Evolutionary conservation across 2,888 invertebrate species (phyloP).

Genomic region (Exocentrus adspersus): DNA sequence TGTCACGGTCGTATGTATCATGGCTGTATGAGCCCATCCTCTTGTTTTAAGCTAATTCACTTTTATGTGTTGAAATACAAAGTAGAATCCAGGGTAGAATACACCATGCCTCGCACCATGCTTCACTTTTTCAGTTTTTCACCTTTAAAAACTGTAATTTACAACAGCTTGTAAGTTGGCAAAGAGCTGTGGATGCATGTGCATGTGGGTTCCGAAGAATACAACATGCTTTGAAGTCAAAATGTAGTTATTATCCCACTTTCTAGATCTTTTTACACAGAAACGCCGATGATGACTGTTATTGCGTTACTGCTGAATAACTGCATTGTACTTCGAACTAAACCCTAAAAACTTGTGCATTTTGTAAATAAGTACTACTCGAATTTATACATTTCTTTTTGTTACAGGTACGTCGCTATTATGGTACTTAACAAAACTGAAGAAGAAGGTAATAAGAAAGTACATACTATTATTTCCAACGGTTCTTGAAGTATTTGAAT

Average conservation of each 20-base stretch:
- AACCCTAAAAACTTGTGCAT: no score
- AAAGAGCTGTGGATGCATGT: no score
- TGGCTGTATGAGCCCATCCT: not conserved
- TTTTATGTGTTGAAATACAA: no score
- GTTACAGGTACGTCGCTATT: constrained; percentile 5
- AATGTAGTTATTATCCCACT: not conserved
- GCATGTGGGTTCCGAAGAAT: not conserved
- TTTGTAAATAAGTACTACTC: no score
- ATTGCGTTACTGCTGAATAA: no score
- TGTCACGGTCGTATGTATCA: constrained; percentile 9
- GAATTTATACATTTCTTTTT: no score
- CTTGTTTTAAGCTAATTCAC: no score
- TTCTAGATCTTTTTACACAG: not conserved
- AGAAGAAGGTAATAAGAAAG: not conserved
- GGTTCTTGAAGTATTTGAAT: no score
- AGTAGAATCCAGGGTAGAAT: no score
- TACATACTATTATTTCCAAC: no score
- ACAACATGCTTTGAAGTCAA: not conserved
- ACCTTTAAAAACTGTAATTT: not conserved
- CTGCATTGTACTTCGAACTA: constrained; percentile 4
- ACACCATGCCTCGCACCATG: not conserved
- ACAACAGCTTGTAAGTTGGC: not conserved
- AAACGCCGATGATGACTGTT: not conserved
- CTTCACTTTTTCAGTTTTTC: not conserved
- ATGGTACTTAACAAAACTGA: not conserved